A percentile compares a stretch with the other conserved stretches of the same genome.
These are phyloP conservation scores for Vultur gryphus DNA, from an alignment of 2,797 vertebrate genomes.

Conservation along the genomic window DNA sequence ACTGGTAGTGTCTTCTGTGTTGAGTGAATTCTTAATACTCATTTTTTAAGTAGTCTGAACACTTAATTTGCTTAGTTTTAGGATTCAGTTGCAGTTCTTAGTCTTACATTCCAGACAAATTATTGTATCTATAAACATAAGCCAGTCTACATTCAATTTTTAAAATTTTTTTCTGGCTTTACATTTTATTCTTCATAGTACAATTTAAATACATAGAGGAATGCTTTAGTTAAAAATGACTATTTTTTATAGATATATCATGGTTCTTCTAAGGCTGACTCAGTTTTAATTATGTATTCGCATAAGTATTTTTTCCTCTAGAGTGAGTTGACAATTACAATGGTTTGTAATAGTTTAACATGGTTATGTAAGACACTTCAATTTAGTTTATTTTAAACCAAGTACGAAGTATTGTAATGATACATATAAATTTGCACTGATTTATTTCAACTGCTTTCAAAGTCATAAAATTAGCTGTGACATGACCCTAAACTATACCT, in stretches of 20 bases:
- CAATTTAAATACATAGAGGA: background rate
- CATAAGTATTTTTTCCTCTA: fast-evolving
- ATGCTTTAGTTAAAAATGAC: background rate
- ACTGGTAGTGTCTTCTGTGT: background rate
- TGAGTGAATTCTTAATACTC: background rate
- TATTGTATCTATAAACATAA: background rate
- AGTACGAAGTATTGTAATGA: background rate
- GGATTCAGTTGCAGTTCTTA: background rate
- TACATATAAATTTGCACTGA: background rate
- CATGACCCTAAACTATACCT: background rate
- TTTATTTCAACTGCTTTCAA: background rate
- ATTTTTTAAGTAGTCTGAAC: background rate
- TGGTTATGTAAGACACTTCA: background rate
- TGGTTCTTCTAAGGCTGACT: background rate
- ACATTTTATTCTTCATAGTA: background rate
- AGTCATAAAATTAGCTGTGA: background rate
- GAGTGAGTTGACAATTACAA: background rate
- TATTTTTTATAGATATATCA: background rate
- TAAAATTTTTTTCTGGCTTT: background rate
- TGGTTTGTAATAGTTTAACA: background rate
- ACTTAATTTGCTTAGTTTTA: background rate
- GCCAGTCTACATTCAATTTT: fast-evolving
- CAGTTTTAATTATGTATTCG: background rate
- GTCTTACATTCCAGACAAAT: background rate
- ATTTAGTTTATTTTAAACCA: background rate